A percentile compares a stretch with the other conserved stretches of the same genome.
Evolutionary conservation across 2,797 vertebrate species (phyloP).

Genomic region (Manis crassicaudata): DNA sequence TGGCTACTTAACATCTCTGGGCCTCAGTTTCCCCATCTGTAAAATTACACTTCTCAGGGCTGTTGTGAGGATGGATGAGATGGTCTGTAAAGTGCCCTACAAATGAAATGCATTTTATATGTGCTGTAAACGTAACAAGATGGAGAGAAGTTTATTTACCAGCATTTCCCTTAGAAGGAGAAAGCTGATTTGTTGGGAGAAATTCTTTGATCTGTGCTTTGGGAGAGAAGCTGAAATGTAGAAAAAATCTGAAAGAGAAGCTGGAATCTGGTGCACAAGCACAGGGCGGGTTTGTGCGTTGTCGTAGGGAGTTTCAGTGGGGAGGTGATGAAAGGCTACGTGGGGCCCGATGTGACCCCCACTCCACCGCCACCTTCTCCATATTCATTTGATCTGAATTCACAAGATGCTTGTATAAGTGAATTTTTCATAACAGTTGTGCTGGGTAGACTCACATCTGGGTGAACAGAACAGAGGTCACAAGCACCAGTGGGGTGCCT

Average conservation of each 20-base stretch:
- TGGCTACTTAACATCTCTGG: neutral
- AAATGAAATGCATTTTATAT: rapidly evolving
- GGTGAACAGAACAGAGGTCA: neutral
- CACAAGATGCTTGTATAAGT: neutral
- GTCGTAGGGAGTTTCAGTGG: rapidly evolving
- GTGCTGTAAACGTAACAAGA: neutral
- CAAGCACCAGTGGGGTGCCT: rapidly evolving
- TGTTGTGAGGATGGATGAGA: neutral
- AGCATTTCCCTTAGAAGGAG: neutral
- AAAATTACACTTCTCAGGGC: neutral
- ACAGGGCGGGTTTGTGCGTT: neutral
- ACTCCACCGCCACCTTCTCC: rapidly evolving
- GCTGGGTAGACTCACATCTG: neutral
- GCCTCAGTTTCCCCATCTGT: neutral
- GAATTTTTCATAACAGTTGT: neutral
- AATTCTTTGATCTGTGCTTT: neutral
- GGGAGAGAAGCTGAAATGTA: neutral
- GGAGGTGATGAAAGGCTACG: neutral
- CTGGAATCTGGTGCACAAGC: rapidly evolving
- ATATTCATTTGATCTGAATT: neutral
- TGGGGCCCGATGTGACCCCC: neutral
- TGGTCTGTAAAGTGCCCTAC: no score
- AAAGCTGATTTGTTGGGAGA: neutral
- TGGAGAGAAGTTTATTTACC: neutral
- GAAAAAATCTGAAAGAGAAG: no score